Evolutionary conservation across 2,113 vertebrate genomes (phyloP).

Genomic region (Petroica traversi): DNA sequence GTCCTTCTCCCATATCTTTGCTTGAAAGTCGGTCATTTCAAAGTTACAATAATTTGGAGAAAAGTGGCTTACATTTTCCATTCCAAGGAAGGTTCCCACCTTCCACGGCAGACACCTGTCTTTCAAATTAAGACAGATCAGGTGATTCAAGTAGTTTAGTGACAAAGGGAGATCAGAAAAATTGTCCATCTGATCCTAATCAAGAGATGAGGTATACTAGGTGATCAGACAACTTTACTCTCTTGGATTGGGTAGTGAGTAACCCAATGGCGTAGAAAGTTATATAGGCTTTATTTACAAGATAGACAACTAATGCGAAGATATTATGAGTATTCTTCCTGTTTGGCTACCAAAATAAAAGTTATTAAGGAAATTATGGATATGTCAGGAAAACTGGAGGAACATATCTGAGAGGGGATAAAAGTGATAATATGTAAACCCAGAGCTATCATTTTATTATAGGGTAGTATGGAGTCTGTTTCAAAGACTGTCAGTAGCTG

Average conservation of each 20-base stretch:
- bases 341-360: not conserved
- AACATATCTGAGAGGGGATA: not conserved
- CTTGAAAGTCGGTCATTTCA: not conserved
- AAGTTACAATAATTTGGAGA: not conserved
- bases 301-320: rapidly evolving
- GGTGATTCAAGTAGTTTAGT: not conserved
- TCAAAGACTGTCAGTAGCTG: not conserved
- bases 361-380: not conserved
- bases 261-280: not conserved
- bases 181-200: not conserved
- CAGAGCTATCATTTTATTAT: not conserved
- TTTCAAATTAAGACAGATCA: not conserved
- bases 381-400: not conserved
- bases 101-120: not conserved
- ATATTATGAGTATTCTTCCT: not conserved
- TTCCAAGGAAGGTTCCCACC: not conserved
- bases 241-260: not conserved
- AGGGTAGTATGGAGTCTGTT: rapidly evolving
- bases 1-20: too few species aligned
- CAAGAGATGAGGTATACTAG: not conserved
- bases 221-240: not conserved
- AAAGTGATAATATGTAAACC: not conserved
- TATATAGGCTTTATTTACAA: not conserved
- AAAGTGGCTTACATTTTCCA: not conserved
- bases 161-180: not conserved